These are phyloP conservation scores for Furnarius figulus DNA, from an alignment of 2,113 vertebrate genomes.

Conservation along the genomic window DNA sequence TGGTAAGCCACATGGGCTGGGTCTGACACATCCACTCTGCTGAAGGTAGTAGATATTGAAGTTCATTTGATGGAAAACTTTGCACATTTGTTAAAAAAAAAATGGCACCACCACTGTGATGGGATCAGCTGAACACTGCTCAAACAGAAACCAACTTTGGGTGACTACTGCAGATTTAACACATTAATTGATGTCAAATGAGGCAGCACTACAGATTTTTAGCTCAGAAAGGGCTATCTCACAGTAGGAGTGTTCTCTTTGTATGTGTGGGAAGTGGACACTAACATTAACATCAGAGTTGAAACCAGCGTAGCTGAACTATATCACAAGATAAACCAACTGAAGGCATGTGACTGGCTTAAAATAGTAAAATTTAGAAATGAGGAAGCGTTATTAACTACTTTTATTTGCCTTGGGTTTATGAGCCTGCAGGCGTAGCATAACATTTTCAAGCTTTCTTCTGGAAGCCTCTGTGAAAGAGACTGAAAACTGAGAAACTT, in stretches of 20 bases:
- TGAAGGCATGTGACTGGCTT: not conserved
- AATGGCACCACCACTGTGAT: not conserved
- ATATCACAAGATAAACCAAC: not conserved
- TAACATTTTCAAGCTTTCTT: not conserved
- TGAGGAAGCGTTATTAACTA: not conserved
- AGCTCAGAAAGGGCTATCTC: not conserved
- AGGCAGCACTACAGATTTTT: not conserved
- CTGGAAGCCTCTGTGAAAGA: slow-evolving; percentile 20
- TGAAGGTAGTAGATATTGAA: not conserved
- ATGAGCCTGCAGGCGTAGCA: not conserved
- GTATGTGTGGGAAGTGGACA: not conserved
- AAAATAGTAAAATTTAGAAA: not conserved
- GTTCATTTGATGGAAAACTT: not conserved
- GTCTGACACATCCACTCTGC: not conserved
- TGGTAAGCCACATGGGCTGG: not conserved
- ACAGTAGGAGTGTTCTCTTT: not conserved
- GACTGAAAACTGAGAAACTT: slow-evolving; percentile 40
- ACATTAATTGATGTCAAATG: not conserved
- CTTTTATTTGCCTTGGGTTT: not conserved
- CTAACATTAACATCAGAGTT: not conserved
- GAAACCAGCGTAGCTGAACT: not conserved
- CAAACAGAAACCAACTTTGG: not conserved
- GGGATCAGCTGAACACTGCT: not conserved
- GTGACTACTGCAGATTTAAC: not conserved
- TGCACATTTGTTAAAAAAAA: not conserved